A percentile compares a stretch with the other conserved stretches of the same genome.
These are phyloP conservation scores for Stomorhina lunata DNA, from an alignment of 2,888 invertebrate genomes.

Conservation along the genomic window DNA sequence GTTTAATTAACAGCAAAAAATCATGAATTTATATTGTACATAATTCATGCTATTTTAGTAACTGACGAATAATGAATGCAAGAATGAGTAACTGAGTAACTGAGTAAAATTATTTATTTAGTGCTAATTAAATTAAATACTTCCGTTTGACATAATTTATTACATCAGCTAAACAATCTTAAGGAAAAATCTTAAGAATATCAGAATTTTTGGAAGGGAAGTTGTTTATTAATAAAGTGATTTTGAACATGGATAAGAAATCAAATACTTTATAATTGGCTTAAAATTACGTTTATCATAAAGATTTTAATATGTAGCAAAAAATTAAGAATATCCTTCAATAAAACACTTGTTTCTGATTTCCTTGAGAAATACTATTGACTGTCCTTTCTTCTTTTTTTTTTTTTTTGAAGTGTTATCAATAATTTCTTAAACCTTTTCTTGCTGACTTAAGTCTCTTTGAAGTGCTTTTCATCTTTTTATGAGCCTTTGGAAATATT, in stretches of 20 bases:
- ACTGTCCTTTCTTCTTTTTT: not conserved
- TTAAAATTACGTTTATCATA: too few relatives aligned
- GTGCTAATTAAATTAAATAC: constrained; percentile 61
- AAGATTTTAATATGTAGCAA: too few relatives aligned
- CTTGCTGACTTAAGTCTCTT: constrained; percentile 13
- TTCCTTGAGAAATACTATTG: not conserved
- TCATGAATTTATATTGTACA: not conserved
- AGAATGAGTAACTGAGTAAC: not conserved
- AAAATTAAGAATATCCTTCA: not conserved
- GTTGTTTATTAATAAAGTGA: constrained; percentile 20
- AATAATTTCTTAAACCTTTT: not conserved
- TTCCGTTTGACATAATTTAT: constrained; percentile 62
- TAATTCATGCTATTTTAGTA: not conserved
- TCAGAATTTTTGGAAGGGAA: not conserved
- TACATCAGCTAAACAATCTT: too few relatives aligned
- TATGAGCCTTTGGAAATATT: not conserved
- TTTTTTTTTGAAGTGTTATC: not conserved
- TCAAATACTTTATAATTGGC: too few relatives aligned
- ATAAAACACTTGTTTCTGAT: not conserved
- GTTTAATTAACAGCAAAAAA: constrained; percentile 38
- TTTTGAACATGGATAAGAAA: not conserved
- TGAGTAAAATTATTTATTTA: constrained; percentile 24
- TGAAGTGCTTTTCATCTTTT: not conserved
- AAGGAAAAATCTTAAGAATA: too few relatives aligned
- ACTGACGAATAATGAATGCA: not conserved